Conservation (phyloP, 2,113 vertebrate species). For the Zosterops borbonicus region DNA sequence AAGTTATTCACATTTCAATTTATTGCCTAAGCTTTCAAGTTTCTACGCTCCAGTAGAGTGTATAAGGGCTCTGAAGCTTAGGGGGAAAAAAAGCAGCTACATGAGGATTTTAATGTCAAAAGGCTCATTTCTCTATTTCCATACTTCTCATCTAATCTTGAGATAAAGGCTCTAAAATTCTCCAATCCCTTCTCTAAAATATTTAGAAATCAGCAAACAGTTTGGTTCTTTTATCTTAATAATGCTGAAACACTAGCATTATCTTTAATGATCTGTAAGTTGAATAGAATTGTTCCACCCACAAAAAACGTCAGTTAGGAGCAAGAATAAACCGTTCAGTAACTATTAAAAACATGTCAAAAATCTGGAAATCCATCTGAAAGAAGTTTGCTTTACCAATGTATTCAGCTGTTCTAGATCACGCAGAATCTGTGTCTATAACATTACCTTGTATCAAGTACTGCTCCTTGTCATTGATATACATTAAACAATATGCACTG, state of each 20-base stretch:
- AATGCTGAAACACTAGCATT: not conserved
- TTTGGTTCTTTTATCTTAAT: not conserved
- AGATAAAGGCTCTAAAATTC: not conserved
- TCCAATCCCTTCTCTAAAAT: not conserved
- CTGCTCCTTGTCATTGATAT: conserved; percentile 95
- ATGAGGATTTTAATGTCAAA: not conserved
- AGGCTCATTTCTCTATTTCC: not conserved
- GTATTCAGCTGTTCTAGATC: not conserved
- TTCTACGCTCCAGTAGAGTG: not conserved
- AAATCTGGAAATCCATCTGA: not conserved
- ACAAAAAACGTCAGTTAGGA: not conserved
- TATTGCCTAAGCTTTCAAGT: not conserved
- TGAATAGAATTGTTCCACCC: not conserved
- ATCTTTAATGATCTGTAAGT: not conserved
- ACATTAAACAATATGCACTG: conserved; percentile 99
- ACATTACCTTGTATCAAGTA: conserved; percentile 92
- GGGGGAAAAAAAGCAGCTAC: not conserved
- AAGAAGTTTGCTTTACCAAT: not conserved
- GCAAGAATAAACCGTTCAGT: not conserved
- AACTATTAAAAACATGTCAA: not conserved
- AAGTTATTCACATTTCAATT: not conserved
- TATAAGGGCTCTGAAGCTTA: not conserved
- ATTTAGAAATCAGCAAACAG: not conserved
- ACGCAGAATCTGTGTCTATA: not conserved
- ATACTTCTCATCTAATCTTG: not conserved